Percentiles rank a stretch among this genome's conserved stretches.
These are phyloP conservation scores for Pogonophryne albipinna DNA, from an alignment of 2,797 vertebrate genomes.

Conservation along the genomic window DNA sequence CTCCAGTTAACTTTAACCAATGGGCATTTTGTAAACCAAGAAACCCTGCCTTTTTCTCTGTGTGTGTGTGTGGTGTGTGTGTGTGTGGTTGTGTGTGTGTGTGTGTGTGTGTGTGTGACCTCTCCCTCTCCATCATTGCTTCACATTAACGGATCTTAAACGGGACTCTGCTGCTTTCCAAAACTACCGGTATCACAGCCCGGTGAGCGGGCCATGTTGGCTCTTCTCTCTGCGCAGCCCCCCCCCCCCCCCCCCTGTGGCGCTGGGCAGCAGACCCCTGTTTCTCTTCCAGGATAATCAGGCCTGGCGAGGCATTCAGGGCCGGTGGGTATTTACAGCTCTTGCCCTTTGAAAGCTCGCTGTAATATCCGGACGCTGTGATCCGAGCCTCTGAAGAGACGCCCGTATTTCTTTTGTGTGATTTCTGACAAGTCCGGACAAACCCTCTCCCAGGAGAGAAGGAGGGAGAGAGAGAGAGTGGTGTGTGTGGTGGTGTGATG, in stretches of 20 bases:
- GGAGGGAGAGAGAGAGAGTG: background rate
- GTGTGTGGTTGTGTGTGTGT: constrained; percentile 5
- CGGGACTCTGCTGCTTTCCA: constrained; percentile 38
- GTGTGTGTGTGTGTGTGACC: constrained; percentile 33
- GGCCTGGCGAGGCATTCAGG: constrained; percentile 56
- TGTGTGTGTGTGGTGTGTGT: too few relatives aligned
- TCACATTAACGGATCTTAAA: constrained; percentile 58
- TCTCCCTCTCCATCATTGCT: constrained; percentile 20
- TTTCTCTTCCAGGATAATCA: constrained; percentile 23
- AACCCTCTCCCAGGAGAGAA: constrained; percentile 22
- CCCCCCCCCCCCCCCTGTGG: too few relatives aligned
- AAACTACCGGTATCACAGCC: constrained; percentile 42
- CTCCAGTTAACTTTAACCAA: too few relatives aligned
- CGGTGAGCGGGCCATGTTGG: constrained; percentile 64
- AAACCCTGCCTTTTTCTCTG: background rate
- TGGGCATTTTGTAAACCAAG: too few relatives aligned
- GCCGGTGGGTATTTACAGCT: constrained; percentile 80
- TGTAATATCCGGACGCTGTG: constrained; percentile 65
- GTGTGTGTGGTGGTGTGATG: too few relatives aligned
- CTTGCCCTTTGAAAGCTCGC: constrained; percentile 82
- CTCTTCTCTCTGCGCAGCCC: constrained; percentile 35
- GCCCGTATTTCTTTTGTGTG: constrained; percentile 37
- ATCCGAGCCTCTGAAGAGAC: constrained; percentile 47
- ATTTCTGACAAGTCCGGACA: constrained; percentile 56
- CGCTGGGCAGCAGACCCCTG: constrained; percentile 5